Percentiles rank a stretch among this genome's conserved stretches.
Conservation (phyloP, 2,888 invertebrate species). For the Patella caerulea region DNA sequence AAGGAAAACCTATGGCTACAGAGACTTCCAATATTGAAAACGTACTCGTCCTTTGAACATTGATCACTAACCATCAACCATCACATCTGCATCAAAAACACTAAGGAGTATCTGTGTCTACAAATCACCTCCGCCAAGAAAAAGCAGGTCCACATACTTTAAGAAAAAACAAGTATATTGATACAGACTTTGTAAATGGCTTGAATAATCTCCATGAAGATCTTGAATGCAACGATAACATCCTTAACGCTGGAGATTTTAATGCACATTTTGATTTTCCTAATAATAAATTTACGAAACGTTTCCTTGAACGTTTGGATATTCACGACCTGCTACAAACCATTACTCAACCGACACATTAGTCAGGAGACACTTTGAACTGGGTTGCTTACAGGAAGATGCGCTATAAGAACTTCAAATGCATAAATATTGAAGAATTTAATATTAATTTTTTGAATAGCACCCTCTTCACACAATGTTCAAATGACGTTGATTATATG, state of each 20-base stretch:
- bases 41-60: too few relatives aligned
- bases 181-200: not conserved
- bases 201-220: not conserved
- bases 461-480: too few relatives aligned
- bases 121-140: too few relatives aligned
- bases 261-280: not conserved
- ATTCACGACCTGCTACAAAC: not conserved
- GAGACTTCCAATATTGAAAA: too few relatives aligned
- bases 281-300: not conserved
- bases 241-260: not conserved
- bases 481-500: too few relatives aligned
- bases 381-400: not conserved
- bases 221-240: not conserved
- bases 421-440: too few relatives aligned
- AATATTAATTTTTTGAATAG: too few relatives aligned
- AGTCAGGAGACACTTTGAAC: not conserved
- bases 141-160: not conserved
- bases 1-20: too few relatives aligned
- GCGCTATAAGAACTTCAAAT: not conserved
- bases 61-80: too few relatives aligned
- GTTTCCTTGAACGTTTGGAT: not conserved
- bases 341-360: not conserved
- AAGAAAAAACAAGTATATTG: not conserved
- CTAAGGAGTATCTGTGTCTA: too few relatives aligned
- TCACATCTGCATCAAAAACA: too few relatives aligned